phyloP scores from a whole-genome alignment of 2,113 vertebrate genomes.

The Pelmatolapia mariae region DNA sequence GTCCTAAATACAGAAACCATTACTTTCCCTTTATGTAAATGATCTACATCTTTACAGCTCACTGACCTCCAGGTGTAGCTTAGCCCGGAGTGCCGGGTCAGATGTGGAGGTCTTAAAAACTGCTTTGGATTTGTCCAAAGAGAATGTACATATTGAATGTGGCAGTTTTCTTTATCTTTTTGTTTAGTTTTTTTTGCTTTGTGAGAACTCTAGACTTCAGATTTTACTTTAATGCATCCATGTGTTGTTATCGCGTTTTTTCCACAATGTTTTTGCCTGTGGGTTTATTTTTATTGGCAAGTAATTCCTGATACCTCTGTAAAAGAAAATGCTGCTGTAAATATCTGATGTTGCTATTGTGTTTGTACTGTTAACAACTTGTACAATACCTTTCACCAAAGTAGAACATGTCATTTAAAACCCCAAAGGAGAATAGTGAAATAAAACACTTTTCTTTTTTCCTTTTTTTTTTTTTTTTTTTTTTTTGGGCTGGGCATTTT shows the following conservation, averaged over 20 bases:
- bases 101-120: neutral
- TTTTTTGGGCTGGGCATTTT: neutral
- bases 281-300: neutral
- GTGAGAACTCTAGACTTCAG: neutral
- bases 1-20: neutral
- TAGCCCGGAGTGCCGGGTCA: neutral
- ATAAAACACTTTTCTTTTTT: neutral
- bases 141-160: constrained; percentile 25
- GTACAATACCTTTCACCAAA: neutral
- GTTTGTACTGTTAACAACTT: neutral
- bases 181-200: neutral
- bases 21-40: neutral
- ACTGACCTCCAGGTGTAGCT: neutral
- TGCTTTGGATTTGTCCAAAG: neutral
- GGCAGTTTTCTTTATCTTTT: neutral
- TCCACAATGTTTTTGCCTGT: neutral
- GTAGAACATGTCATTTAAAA: neutral
- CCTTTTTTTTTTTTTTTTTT: fast-evolving
- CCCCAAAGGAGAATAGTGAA: neutral
- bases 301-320: neutral
- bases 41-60: neutral
- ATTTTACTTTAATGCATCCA: neutral
- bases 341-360: neutral
- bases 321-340: neutral
- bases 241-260: neutral